A percentile compares a stretch with the other conserved stretches of the same genome.
Conservation (phyloP, 1,140 invertebrate species). For the Leucophenga varia region DNA sequence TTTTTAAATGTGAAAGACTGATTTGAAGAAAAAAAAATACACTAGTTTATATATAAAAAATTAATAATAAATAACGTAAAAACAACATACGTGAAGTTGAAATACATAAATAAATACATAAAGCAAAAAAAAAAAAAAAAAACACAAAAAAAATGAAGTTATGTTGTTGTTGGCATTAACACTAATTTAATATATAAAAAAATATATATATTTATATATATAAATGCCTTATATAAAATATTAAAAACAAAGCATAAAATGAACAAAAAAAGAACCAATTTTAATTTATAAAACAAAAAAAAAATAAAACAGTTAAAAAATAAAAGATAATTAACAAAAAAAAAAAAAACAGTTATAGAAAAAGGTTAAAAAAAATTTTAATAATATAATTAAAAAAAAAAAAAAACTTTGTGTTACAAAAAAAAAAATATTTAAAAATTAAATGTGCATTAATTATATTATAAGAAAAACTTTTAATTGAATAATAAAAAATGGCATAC, state of each 20-base stretch:
- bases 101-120: constrained; percentile 3
- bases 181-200: not conserved
- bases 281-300: constrained; percentile 2
- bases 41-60: too few species aligned
- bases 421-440: not conserved
- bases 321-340: not conserved
- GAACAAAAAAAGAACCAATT: not conserved
- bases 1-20: too few species aligned
- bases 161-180: constrained; percentile 6
- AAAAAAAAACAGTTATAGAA: not conserved
- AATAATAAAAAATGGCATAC: constrained; percentile 1
- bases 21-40: too few species aligned
- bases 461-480: not conserved
- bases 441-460: not conserved
- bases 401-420: too few species aligned
- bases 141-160: not conserved
- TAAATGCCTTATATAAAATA: too few species aligned
- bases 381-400: not conserved
- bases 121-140: constrained; percentile 1
- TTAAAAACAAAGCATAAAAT: too few species aligned
- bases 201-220: too few species aligned
- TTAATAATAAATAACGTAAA: too few species aligned
- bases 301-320: constrained; percentile 7
- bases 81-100: too few species aligned
- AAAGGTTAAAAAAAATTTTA: not conserved